phyloP scores from a whole-genome alignment of 64 coral and sea anemone species.

The Pocillopora verrucosa region DNA sequence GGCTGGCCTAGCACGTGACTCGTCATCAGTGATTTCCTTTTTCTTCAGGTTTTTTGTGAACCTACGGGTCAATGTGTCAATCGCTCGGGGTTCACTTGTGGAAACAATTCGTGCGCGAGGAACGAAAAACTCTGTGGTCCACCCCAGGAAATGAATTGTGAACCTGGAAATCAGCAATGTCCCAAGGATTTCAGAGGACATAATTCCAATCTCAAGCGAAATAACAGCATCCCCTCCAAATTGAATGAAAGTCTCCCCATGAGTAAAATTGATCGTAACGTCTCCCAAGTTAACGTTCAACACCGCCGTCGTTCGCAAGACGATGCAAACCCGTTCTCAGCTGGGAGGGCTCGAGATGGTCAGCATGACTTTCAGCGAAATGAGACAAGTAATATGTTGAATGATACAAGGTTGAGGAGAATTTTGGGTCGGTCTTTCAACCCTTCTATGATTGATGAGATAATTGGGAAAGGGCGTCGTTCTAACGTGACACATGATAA shows the following conservation, averaged over 20 bases:
- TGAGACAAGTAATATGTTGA: neutral
- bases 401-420: neutral
- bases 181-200: no score
- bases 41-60: neutral
- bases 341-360: neutral
- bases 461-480: neutral
- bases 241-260: no score
- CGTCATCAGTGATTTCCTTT: neutral
- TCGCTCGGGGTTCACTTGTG: neutral
- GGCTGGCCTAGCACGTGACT: no score
- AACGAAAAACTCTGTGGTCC: constrained; percentile 6
- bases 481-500: neutral
- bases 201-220: neutral
- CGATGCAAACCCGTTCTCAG: neutral
- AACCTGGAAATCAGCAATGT: no score
- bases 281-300: no score
- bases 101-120: neutral
- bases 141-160: neutral
- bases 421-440: neutral
- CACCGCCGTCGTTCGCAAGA: no score
- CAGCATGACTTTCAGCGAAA: neutral
- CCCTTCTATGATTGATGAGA: neutral
- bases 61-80: neutral
- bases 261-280: no score
- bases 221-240: neutral